phyloP scores from a whole-genome alignment of 2,797 vertebrate species.

The Spea hammondii region DNA sequence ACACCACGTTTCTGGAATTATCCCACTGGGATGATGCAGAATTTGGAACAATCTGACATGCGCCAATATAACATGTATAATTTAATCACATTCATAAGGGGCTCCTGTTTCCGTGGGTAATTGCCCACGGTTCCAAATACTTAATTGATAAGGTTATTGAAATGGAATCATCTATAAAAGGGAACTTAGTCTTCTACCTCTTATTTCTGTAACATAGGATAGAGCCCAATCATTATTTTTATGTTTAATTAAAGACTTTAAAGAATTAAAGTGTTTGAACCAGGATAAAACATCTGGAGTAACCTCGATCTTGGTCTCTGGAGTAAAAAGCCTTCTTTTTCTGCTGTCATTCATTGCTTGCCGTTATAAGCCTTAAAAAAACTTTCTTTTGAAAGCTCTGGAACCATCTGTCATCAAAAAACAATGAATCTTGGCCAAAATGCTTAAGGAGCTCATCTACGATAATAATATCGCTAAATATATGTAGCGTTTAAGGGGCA shows the following conservation, averaged over 20 bases:
- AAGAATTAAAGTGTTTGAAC: not conserved
- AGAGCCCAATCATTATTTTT: no score
- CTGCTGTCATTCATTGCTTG: no score
- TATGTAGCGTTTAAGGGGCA: no score
- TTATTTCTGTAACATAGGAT: not conserved
- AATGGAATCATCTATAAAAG: conserved; percentile 23
- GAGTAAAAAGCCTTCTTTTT: not conserved
- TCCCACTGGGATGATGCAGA: no score
- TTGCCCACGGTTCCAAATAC: conserved; percentile 9
- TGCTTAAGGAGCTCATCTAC: no score
- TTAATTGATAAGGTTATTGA: conserved; percentile 28
- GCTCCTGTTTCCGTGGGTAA: conserved; percentile 10
- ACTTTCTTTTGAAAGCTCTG: conserved; percentile 24
- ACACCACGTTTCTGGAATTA: no score
- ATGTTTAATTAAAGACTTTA: conserved; percentile 39
- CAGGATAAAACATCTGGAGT: conserved; percentile 29
- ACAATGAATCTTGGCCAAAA: no score
- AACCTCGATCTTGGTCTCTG: not conserved
- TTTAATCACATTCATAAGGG: not conserved
- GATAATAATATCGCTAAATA: no score
- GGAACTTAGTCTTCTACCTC: conserved; percentile 2
- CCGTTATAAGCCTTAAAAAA: not conserved
- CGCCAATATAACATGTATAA: not conserved
- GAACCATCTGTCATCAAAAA: conserved; percentile 17
- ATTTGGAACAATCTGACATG: no score